Base-by-base conservation (phyloP, 2,797 vertebrate genomes). In the Sebastes trivittatus region DNA sequence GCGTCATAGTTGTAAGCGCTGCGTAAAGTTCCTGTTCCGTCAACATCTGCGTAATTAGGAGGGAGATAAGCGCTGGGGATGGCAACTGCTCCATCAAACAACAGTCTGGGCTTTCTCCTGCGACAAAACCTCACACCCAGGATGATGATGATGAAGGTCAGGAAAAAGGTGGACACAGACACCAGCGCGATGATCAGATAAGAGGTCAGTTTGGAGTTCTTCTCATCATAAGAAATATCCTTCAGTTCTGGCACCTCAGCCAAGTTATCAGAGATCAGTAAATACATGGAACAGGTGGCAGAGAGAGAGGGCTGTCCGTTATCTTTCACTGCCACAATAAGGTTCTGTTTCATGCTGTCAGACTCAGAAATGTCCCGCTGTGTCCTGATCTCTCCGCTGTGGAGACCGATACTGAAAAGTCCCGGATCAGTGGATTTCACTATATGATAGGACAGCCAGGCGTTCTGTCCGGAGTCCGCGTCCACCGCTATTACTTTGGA, bases 1-100 rank as follows among this genome's bases (percentile, higher is more conserved):
- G 90, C 81, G 65, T 96, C 93, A 11, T 94, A 89, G 70, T 84
- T 91, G 74, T 88, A 88, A 60, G 78, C 42, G 59, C 86, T 82
- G 52, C 85, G 82, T 58, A 87, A 83, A 72, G 85, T 87, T 64
- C 62, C 62, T 55, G 75, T 72, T 29, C 82, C 79, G 14, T 85
- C 82, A 65, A 87, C 75, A 13, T 87, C 84, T 49, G 90, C 87
- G 7, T 92, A 91, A 66, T 93, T 60, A 0, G 92, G 93, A 80
- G 93, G 86, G 42, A 93, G 90, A 29, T 91, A 86, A 0, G 92
- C 88, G 36, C 81, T 81, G 65, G 81, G 85, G 36, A 83, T 11
- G 1, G 92, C 58, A 60, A 60, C 58, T 60, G 58, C 58, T 60
- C 58, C 27, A 59, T 38, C 38, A 38, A 38, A 38, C 13, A 38